These are phyloP conservation scores for Sula dactylatra DNA, from an alignment of 2,113 vertebrate species.

Conservation along the genomic window DNA sequence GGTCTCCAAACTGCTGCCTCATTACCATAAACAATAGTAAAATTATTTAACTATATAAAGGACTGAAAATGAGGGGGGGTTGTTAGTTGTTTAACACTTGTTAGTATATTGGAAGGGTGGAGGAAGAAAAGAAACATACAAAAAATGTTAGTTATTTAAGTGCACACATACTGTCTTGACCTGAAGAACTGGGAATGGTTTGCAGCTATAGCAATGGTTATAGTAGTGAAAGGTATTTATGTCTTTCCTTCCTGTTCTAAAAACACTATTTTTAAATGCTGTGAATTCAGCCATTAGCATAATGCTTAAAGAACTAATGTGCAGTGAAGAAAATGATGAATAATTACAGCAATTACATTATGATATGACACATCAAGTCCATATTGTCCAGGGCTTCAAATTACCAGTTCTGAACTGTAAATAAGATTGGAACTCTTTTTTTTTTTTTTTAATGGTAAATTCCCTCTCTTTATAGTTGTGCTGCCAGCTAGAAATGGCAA, in stretches of 20 bases:
- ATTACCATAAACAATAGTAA: not conserved
- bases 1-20: not conserved
- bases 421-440: not conserved
- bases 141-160: not conserved
- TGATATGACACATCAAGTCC: not conserved
- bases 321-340: slow-evolving; percentile 11
- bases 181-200: not conserved
- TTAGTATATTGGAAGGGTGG: not conserved
- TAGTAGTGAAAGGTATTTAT: not conserved
- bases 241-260: not conserved
- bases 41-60: not conserved
- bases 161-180: not conserved
- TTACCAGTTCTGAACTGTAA: not conserved
- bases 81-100: not conserved
- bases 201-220: not conserved
- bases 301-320: not conserved
- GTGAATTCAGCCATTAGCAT: not conserved
- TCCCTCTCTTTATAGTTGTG: not conserved
- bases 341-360: slow-evolving; percentile 6
- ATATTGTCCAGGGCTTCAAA: not conserved
- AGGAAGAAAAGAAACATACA: not conserved
- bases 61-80: not conserved
- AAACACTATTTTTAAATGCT: not conserved
- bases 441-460: not conserved
- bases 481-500: not conserved